Conservation (phyloP, 2,113 vertebrate species). For the Ariopsis seemanni region DNA sequence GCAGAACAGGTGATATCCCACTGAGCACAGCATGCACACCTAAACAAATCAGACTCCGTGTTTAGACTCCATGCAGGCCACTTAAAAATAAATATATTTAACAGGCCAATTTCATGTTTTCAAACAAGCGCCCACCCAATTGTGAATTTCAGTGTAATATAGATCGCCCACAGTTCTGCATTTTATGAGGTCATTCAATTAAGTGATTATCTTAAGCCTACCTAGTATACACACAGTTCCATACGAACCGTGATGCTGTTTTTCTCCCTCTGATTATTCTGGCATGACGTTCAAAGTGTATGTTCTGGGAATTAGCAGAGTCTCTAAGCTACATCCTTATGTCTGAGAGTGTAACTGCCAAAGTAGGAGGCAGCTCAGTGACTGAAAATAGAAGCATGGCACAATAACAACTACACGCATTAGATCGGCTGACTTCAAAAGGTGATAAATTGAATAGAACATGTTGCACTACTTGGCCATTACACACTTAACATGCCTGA, state of each 20-base stretch:
- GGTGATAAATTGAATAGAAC: conserved; percentile 21
- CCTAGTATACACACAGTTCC: neutral
- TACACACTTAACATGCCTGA: neutral
- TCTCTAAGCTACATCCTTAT: conserved; percentile 45
- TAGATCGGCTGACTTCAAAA: conserved; percentile 12
- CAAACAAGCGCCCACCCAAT: conserved; percentile 38
- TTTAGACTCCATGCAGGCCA: neutral
- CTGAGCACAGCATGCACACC: conserved; percentile 98
- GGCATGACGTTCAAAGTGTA: conserved; percentile 33
- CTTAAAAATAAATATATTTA: neutral
- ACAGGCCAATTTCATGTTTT: conserved; percentile 16
- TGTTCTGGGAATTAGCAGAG: conserved; percentile 37
- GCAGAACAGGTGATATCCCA: conserved; percentile 94
- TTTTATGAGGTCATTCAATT: conserved; percentile 1
- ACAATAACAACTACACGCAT: conserved; percentile 23
- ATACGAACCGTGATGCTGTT: neutral
- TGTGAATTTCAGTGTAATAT: conserved; percentile 7
- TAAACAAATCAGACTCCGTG: conserved; percentile 53
- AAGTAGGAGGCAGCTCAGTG: conserved; percentile 14
- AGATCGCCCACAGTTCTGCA: conserved; percentile 27
- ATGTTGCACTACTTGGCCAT: conserved; percentile 14
- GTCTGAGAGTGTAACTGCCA: conserved; percentile 36
- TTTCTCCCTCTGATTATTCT: conserved; percentile 3
- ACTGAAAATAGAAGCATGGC: conserved; percentile 28
- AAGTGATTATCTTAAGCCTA: conserved; percentile 18